A percentile compares a stretch with the other conserved stretches of the same genome.
phyloP scores from a whole-genome alignment of 2,888 invertebrate species.

The Willowsia nigromaculata region DNA sequence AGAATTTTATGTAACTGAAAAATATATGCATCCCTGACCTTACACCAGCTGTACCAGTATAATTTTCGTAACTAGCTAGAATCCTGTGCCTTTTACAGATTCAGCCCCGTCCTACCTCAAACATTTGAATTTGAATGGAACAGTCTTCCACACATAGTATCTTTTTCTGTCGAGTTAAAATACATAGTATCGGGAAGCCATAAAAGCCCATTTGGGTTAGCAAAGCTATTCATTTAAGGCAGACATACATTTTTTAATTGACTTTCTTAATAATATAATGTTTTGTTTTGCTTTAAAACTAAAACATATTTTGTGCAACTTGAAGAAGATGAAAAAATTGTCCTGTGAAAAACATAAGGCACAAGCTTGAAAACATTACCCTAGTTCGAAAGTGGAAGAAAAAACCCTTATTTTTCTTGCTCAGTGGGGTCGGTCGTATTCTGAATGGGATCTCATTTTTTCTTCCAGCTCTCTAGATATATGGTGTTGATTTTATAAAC shows the following conservation, averaged over 20 bases:
- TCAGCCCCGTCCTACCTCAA: slow-evolving; percentile 38
- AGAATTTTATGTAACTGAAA: neutral
- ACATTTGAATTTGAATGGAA: neutral
- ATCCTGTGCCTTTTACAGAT: neutral
- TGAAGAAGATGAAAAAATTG: slow-evolving; percentile 17
- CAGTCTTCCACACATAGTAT: neutral
- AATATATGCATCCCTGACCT: neutral
- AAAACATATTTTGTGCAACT: slow-evolving; percentile 50
- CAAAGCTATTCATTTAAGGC: slow-evolving; percentile 7
- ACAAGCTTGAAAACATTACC: slow-evolving; percentile 52
- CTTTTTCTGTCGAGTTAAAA: neutral
- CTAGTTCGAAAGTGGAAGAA: slow-evolving; percentile 27
- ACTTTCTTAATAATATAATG: slow-evolving; percentile 16
- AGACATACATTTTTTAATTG: neutral
- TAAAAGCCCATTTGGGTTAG: neutral
- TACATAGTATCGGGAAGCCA: neutral
- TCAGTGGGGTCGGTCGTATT: slow-evolving; percentile 2
- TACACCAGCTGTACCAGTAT: neutral
- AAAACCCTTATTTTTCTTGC: neutral
- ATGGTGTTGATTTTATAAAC: slow-evolving; percentile 50
- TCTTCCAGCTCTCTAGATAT: neutral
- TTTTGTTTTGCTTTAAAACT: slow-evolving; percentile 54
- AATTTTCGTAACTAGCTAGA: neutral
- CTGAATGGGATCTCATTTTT: slow-evolving; percentile 43
- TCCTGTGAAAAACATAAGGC: slow-evolving; percentile 53